Evolutionary conservation across 2,888 invertebrate species (phyloP), one percentile per base, ranked within the genome.

Genomic region (Drosophila paranaensis): DNA sequence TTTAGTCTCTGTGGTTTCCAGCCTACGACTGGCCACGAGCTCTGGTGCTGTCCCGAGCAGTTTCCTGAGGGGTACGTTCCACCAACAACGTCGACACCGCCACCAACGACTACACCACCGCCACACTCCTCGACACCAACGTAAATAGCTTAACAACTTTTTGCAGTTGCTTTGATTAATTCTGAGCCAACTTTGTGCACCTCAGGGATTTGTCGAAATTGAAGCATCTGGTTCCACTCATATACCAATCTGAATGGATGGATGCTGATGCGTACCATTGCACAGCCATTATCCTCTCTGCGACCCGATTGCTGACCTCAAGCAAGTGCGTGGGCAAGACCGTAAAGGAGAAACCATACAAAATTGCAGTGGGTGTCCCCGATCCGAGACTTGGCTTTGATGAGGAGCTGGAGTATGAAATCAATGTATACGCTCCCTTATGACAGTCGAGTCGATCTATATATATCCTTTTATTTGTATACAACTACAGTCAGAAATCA

Each of bases 231-330:
- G 66, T n/a, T 5, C 10, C 42, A 10, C 3, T 65, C 14, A 14
- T 0, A 25, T 71, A 57, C 13, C 2, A 14, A 0, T 13, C 1
- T 0, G 0, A 2, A 0, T 4, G 2, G 9, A 0, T 54, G 1
- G 61, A 71, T 13, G 10, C 4, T 33, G 2, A 10, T 33, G 33
- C 9, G 10, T 39, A 11, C 4, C 58, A 55, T 11, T 83, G 78
- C n/a, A 81, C 84, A n/a, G 81, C 55, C 0, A 11, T 81, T 13
- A 6, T 72, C 1, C 1, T 81, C 1, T 50, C 60, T 0, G 11
- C 60, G 14, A 45, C 1, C 0, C 9, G 37, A 2, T 6, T 76
- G 0, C 39, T 80, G 9, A 11, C 70, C 10, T 40, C 82, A 5
- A 39, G 5, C 1, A 37, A 13, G 8, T 81, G 74, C 11, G 8